Evolutionary conservation across 2,888 invertebrate genomes (phyloP), one percentile per base, ranked within the genome.

Genomic region (Patella caerulea): DNA sequence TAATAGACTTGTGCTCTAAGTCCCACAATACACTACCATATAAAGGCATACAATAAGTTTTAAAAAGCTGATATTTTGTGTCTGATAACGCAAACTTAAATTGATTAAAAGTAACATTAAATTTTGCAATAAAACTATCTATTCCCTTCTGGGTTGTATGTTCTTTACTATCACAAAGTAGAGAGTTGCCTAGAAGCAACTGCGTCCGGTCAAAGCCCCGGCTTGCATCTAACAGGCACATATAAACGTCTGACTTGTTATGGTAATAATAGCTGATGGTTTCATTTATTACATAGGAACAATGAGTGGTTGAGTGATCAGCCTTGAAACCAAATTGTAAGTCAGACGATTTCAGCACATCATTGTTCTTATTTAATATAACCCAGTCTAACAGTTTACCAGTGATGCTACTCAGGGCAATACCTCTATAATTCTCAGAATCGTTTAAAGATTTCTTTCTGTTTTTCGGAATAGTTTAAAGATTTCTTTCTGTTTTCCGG

Each of bases 31-130:
- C 29, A 65, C 65, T n/a, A 3, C 65, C 65, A 65, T 65, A 65
- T 65, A 65, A 65, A 65, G 65, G 65, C 65, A 65, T 65, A n/a
- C n/a, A 65, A n/a, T n/a, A n/a, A 9, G 59, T 59, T 59, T 59
- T 59, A 17, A 59, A 59, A 17, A 59, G 59, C 14, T 59, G 9
- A 59, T 65, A 65, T 24, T 65, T 65, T 7, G 11, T 19, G 24
- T 65, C 65, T n/a, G 65, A 65, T 9, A 12, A 65, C 9, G 65
- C 65, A 65, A 65, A 65, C 24, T 19, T n/a, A 19, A 17, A 65
- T n/a, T 65, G 65, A 19, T 65, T 65, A 12, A 65, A 24, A 65
- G 65, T 65, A 65, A 65, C 19, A 65, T 65, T 65, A 1, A 65
- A n/a, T 65, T 12, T 17, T 3, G n/a, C 24, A 19, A 65, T 19